These are phyloP conservation scores for Ornithoptera priamus DNA, from an alignment of 2,888 invertebrate genomes.

Conservation along the genomic window DNA sequence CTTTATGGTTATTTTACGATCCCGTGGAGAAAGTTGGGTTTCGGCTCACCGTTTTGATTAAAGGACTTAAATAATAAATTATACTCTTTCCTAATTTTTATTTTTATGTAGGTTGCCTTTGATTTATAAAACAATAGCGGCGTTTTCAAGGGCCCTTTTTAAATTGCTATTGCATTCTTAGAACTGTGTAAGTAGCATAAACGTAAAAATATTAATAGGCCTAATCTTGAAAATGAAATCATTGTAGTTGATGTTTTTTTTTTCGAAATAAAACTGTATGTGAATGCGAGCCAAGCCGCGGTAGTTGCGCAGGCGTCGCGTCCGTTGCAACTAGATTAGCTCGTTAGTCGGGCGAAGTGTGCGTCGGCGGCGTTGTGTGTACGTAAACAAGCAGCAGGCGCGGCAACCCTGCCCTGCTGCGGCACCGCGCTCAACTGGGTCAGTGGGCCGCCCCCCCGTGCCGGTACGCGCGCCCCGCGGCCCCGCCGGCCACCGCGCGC, in stretches of 20 bases:
- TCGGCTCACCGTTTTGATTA: constrained; percentile 14
- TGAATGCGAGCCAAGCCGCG: too few relatives aligned
- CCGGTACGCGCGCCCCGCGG: constrained; percentile 60
- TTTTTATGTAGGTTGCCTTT: neutral
- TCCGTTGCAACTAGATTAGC: constrained; percentile 6
- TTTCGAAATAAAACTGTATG: too few relatives aligned
- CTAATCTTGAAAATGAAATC: too few relatives aligned
- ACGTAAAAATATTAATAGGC: too few relatives aligned
- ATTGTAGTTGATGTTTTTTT: too few relatives aligned
- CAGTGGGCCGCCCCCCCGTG: constrained; percentile 84
- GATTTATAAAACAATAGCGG: too few relatives aligned
- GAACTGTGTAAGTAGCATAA: too few relatives aligned
- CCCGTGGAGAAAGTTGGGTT: constrained; percentile 30
- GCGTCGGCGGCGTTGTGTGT: constrained; percentile 56
- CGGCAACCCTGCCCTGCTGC: constrained; percentile 81
- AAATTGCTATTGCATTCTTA: too few relatives aligned
- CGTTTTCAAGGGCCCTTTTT: too few relatives aligned
- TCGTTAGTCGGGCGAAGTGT: constrained; percentile 33
- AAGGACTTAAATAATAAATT: neutral
- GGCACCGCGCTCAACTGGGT: constrained; percentile 88
- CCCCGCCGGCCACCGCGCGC: constrained; percentile 76
- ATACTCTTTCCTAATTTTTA: neutral
- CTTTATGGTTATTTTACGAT: constrained; percentile 34
- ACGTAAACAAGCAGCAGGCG: constrained; percentile 72
- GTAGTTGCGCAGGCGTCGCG: constrained; percentile 1